A percentile compares a stretch with the other conserved stretches of the same genome.
phyloP scores from a whole-genome alignment of 2,888 invertebrate species.

The Nycteola revayana region DNA sequence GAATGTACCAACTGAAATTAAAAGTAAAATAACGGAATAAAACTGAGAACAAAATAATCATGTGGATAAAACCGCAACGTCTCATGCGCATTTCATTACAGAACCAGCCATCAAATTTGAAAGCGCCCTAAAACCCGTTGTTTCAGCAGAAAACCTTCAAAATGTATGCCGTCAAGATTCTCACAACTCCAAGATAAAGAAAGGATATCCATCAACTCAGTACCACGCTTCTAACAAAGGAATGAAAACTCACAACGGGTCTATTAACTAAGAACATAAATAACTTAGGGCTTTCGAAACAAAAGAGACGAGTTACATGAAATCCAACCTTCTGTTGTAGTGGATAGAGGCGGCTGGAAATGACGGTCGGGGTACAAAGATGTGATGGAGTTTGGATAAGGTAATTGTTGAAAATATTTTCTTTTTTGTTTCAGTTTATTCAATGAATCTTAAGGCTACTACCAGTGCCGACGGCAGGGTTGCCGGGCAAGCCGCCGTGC shows the following conservation, averaged over 20 bases:
- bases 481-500: no score
- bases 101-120: no score
- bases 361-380: conserved; percentile 18
- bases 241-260: conserved; percentile 28
- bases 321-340: conserved; percentile 20
- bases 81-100: no score
- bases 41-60: no score
- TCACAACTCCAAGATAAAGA: conserved; percentile 28
- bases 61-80: no score
- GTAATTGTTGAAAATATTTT: no score
- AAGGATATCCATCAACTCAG: conserved; percentile 35
- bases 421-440: no score
- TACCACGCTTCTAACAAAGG: conserved; percentile 30
- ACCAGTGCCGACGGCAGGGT: no score
- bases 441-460: no score
- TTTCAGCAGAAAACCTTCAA: background rate
- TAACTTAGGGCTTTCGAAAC: conserved; percentile 32
- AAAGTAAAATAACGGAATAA: no score
- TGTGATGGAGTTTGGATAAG: conserved; percentile 9
- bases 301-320: conserved; percentile 19
- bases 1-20: no score
- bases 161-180: conserved; percentile 10
- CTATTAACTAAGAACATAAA: conserved; percentile 44
- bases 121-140: background rate
- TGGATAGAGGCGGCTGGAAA: conserved; percentile 27